Base-by-base conservation (phyloP, 2,113 vertebrate genomes). In the Rattus rattus region DNA sequence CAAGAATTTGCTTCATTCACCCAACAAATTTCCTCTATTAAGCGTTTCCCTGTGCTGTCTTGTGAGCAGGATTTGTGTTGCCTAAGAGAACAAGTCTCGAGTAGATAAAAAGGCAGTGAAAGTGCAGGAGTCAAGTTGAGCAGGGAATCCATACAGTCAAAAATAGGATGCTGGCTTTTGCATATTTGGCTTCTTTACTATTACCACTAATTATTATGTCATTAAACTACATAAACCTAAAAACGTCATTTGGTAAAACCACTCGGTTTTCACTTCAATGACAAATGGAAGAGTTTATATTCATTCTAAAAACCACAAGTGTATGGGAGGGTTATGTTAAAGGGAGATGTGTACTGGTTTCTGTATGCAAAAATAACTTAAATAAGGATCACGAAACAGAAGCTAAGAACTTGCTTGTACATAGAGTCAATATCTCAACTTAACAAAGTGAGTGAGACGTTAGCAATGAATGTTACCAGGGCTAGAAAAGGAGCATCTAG, bases 171-270 rank as follows among this genome's bases (percentile, higher is more conserved):
- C 59, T 72, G 30, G 70, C 4, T 88, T 94, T 69, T 93, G 13
- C 91, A 92, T 72, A 39, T 61, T 88, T 96, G 69, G 56, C 90
- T 94, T 65, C 67, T n/a, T 85, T 95, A 73, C 91, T 88, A 54
- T 95, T 80, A 86, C 85, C 95, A 94, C 96, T 90, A 97, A 97
- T 76, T 85, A 39, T 43, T 59, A 56, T 85, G 75, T 95, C 91
- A 93, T 96, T 92, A 95, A 96, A 94, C 95, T 85, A 54, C 43
- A 0, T 72, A 95, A 94, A 94, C 85, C 88, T 95, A 95, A 85
- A 94, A 95, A 67, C 39, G 4, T 96, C 92, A 92, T 96, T 88
- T 84, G 85, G 94, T 81, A 92, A 97, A 96, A 84, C 90, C 91
- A 80, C 95, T 81, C 77, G 16, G 49, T 90, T 96, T 96, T 94